Base-by-base conservation (phyloP, 2,113 vertebrate species). In the Microtus montanus region DNA sequence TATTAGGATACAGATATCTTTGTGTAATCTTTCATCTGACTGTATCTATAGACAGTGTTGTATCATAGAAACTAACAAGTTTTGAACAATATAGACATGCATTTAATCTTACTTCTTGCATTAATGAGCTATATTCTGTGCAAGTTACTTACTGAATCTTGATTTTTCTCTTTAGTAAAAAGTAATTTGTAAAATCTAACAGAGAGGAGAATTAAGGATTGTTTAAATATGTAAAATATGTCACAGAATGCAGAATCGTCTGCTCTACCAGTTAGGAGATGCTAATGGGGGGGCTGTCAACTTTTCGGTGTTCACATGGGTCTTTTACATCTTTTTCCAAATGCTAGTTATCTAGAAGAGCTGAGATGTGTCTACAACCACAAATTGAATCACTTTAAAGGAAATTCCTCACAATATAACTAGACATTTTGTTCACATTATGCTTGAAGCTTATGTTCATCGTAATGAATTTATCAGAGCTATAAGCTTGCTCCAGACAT, bases 311-410 rank as follows among this genome's bases (percentile, higher is more conserved):
- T 73, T 95, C n/a, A 47, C 20, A 64, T 0, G 10, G 20, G 15
- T 68, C 38, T 95, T 88, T 93, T 79, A 90, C 74, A 73, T 52
- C 13, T 73, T 91, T 91, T 83, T 74, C 24, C 41, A 94, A 95
- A 79, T 61, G n/a, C 28, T 91, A 28, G 44, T 41, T 87, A 84
- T 73, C 12, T 58, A 28, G 92, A 97, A 68, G 79, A 79, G 93
- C 28, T 38, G 22, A 95, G 87, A 83, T 79, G 19, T 63, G 1
- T 82, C 38, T 92, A 63, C 30, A 96, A 68, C 41, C 79, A 92
- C 44, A 9, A 71, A 94, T 78, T 52, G 70, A 78, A 89, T 61
- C 61, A 52, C 52, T 89, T 93, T 4, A 87, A 92, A 88, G n/a
- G 79, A 89, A 91, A 93, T 90, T 93, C 35, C 75, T 90, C 89